A percentile compares a stretch with the other conserved stretches of the same genome.
Conservation (phyloP, 2,797 vertebrate species). For the Telmatherina bonti region DNA sequence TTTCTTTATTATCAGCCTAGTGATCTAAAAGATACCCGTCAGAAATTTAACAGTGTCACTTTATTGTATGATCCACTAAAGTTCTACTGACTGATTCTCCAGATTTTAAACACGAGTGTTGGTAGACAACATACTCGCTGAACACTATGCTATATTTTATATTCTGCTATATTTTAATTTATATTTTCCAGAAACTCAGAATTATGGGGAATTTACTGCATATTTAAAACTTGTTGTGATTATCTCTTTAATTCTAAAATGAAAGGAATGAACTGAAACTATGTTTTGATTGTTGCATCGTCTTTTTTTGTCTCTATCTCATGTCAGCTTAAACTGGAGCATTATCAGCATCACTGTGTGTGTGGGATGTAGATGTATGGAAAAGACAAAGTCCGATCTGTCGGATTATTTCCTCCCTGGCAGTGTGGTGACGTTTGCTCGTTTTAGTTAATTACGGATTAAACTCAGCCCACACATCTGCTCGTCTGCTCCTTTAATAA, state of each 20-base stretch:
- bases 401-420: slow-evolving; percentile 41
- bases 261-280: too few species aligned
- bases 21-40: too few species aligned
- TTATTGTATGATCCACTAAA: too few species aligned
- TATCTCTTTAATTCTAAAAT: background rate
- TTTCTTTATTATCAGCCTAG: too few species aligned
- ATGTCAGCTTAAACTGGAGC: too few species aligned
- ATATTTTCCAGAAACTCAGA: background rate
- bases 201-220: background rate
- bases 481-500: slow-evolving; percentile 30
- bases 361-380: slow-evolving; percentile 9
- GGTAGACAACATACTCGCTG: too few species aligned
- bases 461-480: slow-evolving; percentile 37
- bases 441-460: slow-evolving; percentile 50
- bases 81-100: too few species aligned
- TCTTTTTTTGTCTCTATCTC: too few species aligned
- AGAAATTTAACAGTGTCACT: too few species aligned
- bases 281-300: too few species aligned
- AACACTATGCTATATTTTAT: too few species aligned
- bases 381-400: slow-evolving; percentile 19
- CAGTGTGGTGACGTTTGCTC: slow-evolving; percentile 10
- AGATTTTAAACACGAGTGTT: too few species aligned
- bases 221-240: background rate
- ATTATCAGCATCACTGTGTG: background rate
- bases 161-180: background rate